Base-by-base conservation (phyloP, 2,888 invertebrate species). In the Anorthoa munda region DNA sequence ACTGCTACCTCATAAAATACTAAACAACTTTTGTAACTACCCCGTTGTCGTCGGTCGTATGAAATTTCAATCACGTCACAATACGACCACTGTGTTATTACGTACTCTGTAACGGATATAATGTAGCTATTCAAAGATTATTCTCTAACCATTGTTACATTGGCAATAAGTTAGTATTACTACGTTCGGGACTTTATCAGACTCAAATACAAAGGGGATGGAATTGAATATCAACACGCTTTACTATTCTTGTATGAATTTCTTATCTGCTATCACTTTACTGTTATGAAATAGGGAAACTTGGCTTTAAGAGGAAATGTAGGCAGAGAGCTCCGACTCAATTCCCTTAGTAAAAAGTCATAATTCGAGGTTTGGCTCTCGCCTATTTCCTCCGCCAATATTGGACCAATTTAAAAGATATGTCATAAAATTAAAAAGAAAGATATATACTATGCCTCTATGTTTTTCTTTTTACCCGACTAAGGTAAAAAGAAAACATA, bases 1-100 rank as follows among this genome's bases (percentile, higher is more conserved):
- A 88, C 88, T 87, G 87, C 87, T 87, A 85, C 86, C 88, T 89
- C 90, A 90, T 92, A 92, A 93, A 93, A 92, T 89, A 88, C 86
- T 91, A 91, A 91, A 92, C 90, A 92, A 90, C 89, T 91, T 90
- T 88, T 89, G 88, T 88, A 89, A 90, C 89, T 89, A 88, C 89
- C 87, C 84, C 85, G 86, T 81, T 83, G 84, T 83, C 82, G 86
- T 74, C 81, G 80, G 84, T 88, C 84, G 87, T 87, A 89, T 91
- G 88, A 92, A 88, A 91, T 90, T 91, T 92, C 90, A 92, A 93
- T 92, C 88, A 89, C 86, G 81, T 83, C 83, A 83, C 82, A 84
- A 86, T 85, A 85, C 84, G 71, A 86, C 87, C 65, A 83, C 86
- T 85, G 79, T 84, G 82, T 86, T 89, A 86, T 84, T 87, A 80